Percentiles rank a stretch among this genome's conserved stretches.
Conservation (phyloP, 2,888 invertebrate species). For the Drosophila paramelanica region DNA sequence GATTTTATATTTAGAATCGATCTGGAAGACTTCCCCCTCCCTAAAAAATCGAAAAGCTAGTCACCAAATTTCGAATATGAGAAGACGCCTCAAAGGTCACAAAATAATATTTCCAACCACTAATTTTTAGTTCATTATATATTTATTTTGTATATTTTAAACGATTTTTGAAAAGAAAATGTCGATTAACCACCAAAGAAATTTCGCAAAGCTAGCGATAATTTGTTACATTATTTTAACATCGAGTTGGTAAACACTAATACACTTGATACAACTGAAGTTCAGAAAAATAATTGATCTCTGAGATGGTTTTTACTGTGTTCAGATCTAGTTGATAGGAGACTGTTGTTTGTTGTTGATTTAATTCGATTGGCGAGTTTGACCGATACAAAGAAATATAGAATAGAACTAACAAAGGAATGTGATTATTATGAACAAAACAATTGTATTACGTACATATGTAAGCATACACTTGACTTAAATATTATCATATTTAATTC, state of each 20-base stretch:
- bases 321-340: conserved; percentile 30
- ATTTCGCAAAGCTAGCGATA: conserved; percentile 19
- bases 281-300: conserved; percentile 12
- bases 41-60: no score
- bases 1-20: no score
- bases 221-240: conserved; percentile 12
- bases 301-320: conserved; percentile 31
- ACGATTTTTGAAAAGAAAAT: conserved; percentile 28
- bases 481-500: conserved; percentile 55
- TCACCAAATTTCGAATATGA: no score
- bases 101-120: no score
- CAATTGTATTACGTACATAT: conserved; percentile 59
- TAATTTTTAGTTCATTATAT: conserved; percentile 36
- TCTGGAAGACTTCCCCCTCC: no score
- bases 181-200: conserved; percentile 25
- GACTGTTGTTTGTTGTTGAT: conserved; percentile 20
- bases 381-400: conserved; percentile 30
- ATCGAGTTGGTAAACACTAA: conserved; percentile 32
- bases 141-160: conserved; percentile 43
- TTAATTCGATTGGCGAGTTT: conserved; percentile 31
- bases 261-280: conserved; percentile 26
- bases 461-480: conserved; percentile 49
- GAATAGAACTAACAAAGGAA: conserved; percentile 53
- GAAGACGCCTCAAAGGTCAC: no score
- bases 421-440: conserved; percentile 57